Evolutionary conservation across 2,888 invertebrate genomes (phyloP).

Genomic region (Ophioninae sp.): DNA sequence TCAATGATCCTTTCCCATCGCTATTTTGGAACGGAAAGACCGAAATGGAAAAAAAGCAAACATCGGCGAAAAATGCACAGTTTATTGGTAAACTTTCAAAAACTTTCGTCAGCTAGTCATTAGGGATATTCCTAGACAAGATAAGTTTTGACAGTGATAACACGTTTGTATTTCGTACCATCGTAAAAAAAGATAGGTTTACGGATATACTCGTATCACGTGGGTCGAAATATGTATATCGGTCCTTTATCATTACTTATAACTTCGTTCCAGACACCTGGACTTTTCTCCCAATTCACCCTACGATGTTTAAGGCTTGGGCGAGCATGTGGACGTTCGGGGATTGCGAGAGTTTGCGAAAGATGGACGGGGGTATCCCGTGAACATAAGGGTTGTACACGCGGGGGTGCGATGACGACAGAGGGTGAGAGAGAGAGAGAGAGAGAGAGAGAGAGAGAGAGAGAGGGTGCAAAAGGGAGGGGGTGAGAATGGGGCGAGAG

Average conservation of each 20-base stretch:
- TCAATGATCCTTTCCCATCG: too few relatives aligned
- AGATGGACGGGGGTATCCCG: slow-evolving; percentile 39
- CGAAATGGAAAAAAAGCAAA: background rate
- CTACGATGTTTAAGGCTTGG: background rate
- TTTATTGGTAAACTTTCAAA: background rate
- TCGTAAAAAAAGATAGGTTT: background rate
- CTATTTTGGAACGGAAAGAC: too few relatives aligned
- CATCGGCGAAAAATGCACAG: background rate
- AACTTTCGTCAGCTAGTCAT: background rate
- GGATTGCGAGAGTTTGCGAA: slow-evolving; percentile 61
- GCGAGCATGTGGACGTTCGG: slow-evolving; percentile 60
- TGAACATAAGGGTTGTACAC: slow-evolving; percentile 35
- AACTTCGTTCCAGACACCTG: background rate
- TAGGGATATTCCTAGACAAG: background rate
- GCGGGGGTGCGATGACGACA: slow-evolving; percentile 48
- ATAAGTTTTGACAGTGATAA: background rate
- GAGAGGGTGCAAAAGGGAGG: slow-evolving; percentile 44
- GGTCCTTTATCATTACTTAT: background rate
- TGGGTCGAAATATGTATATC: background rate
- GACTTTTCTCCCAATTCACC: background rate
- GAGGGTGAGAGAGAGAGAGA: slow-evolving; percentile 52
- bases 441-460: slow-evolving; percentile 48
- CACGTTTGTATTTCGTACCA: background rate
- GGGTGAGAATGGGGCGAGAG: slow-evolving; percentile 34
- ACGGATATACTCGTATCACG: background rate